These are phyloP conservation scores for Amphiura filiformis DNA, from an alignment of 35 echinoderm and acorn worm genomes.

Conservation along the genomic window DNA sequence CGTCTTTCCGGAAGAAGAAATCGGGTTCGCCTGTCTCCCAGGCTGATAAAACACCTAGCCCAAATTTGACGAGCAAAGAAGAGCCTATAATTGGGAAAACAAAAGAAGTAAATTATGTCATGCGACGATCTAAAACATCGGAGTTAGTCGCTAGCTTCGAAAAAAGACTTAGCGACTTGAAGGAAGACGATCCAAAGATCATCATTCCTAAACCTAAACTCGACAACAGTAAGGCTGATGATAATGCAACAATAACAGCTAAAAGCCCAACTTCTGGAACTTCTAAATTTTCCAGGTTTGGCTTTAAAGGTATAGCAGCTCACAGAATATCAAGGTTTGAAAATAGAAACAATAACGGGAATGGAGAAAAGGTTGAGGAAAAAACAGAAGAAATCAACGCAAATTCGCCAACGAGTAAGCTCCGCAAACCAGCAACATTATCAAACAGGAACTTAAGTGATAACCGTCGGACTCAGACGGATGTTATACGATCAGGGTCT, in stretches of 20 bases:
- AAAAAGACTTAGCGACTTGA: slow-evolving; percentile 20
- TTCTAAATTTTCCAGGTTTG: not conserved
- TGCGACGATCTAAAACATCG: slow-evolving; percentile 12
- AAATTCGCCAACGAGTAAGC: not conserved
- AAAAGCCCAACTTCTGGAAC: not conserved
- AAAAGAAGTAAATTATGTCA: not conserved
- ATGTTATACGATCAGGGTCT: not conserved
- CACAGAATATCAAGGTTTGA: slow-evolving; percentile 21
- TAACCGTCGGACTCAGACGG: not conserved
- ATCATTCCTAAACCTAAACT: not conserved
- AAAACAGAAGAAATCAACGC: slow-evolving; percentile 17
- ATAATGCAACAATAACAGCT: not conserved
- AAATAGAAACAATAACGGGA: slow-evolving; percentile 18
- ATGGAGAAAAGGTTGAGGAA: not conserved
- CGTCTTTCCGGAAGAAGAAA: slow-evolving; percentile 37
- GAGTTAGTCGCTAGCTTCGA: slow-evolving; percentile 16
- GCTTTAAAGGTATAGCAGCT: slow-evolving; percentile 6
- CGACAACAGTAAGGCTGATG: not conserved
- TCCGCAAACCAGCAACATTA: too few species aligned
- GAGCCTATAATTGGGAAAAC: not conserved
- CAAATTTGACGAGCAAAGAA: slow-evolving; percentile 4
- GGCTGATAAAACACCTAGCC: not conserved
- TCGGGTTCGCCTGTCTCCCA: not conserved
- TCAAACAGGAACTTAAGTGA: not conserved
- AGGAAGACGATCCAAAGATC: slow-evolving; percentile 19